These are phyloP conservation scores for Timema podura DNA, from an alignment of 2,888 invertebrate species.

Conservation along the genomic window DNA sequence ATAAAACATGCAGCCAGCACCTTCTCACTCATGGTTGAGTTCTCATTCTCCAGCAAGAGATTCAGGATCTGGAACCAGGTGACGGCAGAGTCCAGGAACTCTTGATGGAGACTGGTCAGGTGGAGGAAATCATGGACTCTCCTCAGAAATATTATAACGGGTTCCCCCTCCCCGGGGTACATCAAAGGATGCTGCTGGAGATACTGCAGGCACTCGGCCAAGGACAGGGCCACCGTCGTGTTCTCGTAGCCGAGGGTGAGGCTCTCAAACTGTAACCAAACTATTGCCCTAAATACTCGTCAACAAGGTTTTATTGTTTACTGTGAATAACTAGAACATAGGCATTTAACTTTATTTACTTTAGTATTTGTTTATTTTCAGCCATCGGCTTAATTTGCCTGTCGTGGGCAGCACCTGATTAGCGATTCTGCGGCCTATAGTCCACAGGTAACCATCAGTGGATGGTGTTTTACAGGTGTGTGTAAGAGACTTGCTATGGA, in stretches of 20 bases:
- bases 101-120: constrained; percentile 44
- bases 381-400: too few relatives aligned
- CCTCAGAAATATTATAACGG: constrained; percentile 54
- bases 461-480: too few relatives aligned
- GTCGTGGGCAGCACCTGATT: too few relatives aligned
- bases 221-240: constrained; percentile 54
- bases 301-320: too few relatives aligned
- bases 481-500: too few relatives aligned
- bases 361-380: too few relatives aligned
- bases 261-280: constrained; percentile 54
- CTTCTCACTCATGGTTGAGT: constrained; percentile 68
- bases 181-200: constrained; percentile 51
- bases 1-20: too few relatives aligned
- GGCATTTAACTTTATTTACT: too few relatives aligned
- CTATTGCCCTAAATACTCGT: too few relatives aligned
- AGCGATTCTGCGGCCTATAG: too few relatives aligned
- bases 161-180: constrained; percentile 63
- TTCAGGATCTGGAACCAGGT: constrained; percentile 59
- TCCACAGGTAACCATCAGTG: too few relatives aligned
- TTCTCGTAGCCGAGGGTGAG: constrained; percentile 61
- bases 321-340: too few relatives aligned
- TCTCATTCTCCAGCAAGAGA: constrained; percentile 59
- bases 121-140: constrained; percentile 56
- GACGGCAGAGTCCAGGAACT: constrained; percentile 53
- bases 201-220: constrained; percentile 53